Base-by-base conservation (phyloP, 2,797 vertebrate genomes). In the Phylloscopus collybita region DNA sequence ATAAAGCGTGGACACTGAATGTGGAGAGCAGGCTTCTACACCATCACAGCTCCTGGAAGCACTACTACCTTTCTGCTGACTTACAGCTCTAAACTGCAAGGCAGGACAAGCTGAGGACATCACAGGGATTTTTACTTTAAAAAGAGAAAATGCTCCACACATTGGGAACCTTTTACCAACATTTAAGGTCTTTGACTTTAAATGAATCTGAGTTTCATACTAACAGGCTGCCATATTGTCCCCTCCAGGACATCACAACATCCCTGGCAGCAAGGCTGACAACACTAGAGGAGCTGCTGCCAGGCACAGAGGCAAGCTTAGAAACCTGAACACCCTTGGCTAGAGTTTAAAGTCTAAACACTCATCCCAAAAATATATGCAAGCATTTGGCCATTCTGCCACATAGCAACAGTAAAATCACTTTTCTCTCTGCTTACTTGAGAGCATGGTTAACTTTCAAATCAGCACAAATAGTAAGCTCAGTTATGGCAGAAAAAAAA, bases 361-460 rank as follows among this genome's bases (percentile, higher is more conserved):
- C 29, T 21, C 10, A 66, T 69, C 87, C 62, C 71, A 75, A 90
- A 94, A 91, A 83, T 62, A 88, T 54, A 84, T 21, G 26, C 47
- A 50, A 70, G n/a, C 21, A 1, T 75, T 92, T 93, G 75, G 70
- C 85, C 53, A 53, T 90, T 94, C 80, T 83, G 82, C 59, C 76
- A 84, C 73, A 83, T 57, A 86, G 95, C 69, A 93, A 92, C 69
- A 81, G 57, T 20, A 69, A 89, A 94, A 94, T 82, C 51, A n/a
- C 66, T 91, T 88, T 75, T 80, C 61, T 40, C 67, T 88, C 56
- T 80, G 40, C 92, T 79, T 84, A 44, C 23, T 40, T 40, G 22
- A 60, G 19, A 90, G 19, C 38, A 61, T 6, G 16, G 56, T 86
- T 91, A 66, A 84, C 73, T 94, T 90, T 18, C 82, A 91, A 86